Base-by-base conservation (phyloP, 2,113 vertebrate genomes). In the Charina bottae region DNA sequence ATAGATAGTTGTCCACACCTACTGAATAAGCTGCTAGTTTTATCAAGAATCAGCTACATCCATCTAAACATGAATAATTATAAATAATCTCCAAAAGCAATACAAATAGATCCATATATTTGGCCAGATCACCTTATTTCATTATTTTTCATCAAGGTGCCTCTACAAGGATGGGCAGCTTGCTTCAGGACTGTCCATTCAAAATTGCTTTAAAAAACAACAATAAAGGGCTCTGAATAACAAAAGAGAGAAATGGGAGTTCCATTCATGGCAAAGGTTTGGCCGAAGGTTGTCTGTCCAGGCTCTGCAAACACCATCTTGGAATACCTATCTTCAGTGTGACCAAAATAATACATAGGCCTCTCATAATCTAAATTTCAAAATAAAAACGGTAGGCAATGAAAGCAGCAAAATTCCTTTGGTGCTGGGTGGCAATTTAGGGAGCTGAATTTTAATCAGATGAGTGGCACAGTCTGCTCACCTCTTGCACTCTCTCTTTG, bases 391-490 rank as follows among this genome's bases (percentile, higher is more conserved):
- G 21, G 54, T 17, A 37, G 33, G 42, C 72, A 89, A 90, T 92
- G 85, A 85, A 58, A 58, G 78, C 89, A 94, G 90, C 91, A 93
- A 97, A 96, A 87, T 93, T 91, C 78, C 92, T 96, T 90, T 90
- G 89, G 93, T 96, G 94, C 93, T 92, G 78, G 62, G 90, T 89
- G 89, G 91, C 92, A 23, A 88, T 89, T 88, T 72, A 86, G 68
- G 94, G 92, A 85, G 86, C 55, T 84, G 95, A 94, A 72, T 92
- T 95, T 96, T 94, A 95, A 96, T 96, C 95, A 94, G 95, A 96
- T 89, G 94, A 95, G 96, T 94, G 94, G 94, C 94, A 94, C 95
- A 95, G 95, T 0, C 78, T 95, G 95, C 95, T 96, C 95, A 96
- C 96, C 95, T 96, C 96, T 96, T 24, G 91, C 95, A 46, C 93